Evolutionary conservation across 2,797 vertebrate species (phyloP).

Genomic region (Kryptopterus vitreolus): DNA sequence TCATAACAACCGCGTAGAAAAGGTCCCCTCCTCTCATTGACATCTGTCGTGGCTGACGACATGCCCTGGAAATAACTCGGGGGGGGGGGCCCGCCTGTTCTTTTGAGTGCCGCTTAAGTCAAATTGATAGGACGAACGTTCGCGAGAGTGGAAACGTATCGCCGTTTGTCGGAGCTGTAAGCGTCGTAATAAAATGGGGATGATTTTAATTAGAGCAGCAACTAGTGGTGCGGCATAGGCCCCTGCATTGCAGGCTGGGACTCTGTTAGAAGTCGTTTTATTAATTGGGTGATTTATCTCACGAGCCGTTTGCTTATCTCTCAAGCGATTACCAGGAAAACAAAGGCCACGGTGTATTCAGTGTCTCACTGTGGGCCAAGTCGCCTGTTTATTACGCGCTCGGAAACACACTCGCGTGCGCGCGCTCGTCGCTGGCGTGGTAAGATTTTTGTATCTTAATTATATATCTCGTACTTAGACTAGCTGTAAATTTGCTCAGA

Average conservation of each 20-base stretch:
- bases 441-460: not conserved
- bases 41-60: slow-evolving; percentile 51
- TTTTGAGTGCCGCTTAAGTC: slow-evolving; percentile 46
- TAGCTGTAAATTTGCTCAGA: not conserved
- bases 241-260: slow-evolving; percentile 46
- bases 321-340: slow-evolving; percentile 43
- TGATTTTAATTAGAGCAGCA: slow-evolving; percentile 56
- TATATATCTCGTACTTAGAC: not conserved
- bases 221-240: slow-evolving; percentile 42
- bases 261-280: slow-evolving; percentile 51
- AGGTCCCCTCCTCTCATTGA: slow-evolving; percentile 51
- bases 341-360: slow-evolving; percentile 33
- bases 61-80: slow-evolving; percentile 45
- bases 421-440: not conserved
- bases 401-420: not conserved
- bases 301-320: slow-evolving; percentile 49
- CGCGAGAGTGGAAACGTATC: slow-evolving; percentile 24
- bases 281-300: slow-evolving; percentile 59
- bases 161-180: slow-evolving; percentile 38
- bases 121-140: slow-evolving; percentile 45
- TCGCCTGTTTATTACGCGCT: not conserved
- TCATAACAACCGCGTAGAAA: slow-evolving; percentile 51
- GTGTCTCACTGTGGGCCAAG: slow-evolving; percentile 2
- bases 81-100: slow-evolving; percentile 27
- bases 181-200: slow-evolving; percentile 50